Percentiles rank a stretch among this genome's conserved stretches.
Conservation (phyloP, 1,140 invertebrate species). For the Cherax quadricarinatus region DNA sequence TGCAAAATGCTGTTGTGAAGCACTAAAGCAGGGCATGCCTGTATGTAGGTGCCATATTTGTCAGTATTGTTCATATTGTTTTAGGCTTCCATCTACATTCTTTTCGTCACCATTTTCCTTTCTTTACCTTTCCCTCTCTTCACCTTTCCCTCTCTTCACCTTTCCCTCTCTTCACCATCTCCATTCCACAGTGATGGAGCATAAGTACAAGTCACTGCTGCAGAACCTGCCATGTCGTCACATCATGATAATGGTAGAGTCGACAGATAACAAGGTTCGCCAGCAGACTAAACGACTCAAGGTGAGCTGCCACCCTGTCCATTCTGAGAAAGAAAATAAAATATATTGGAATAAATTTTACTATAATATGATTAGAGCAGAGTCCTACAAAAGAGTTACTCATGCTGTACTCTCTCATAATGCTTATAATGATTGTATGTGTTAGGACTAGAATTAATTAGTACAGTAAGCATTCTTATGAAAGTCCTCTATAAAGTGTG, state of each 20-base stretch:
- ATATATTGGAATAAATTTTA: too few species aligned
- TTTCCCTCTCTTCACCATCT: neutral
- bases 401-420: too few species aligned
- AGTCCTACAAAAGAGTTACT: neutral
- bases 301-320: constrained; percentile 18
- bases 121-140: neutral
- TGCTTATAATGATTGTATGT: too few species aligned
- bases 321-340: too few species aligned
- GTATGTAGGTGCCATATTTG: too few species aligned
- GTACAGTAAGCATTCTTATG: too few species aligned
- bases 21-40: too few species aligned
- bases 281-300: constrained; percentile 84
- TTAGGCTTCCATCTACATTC: neutral
- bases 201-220: constrained; percentile 92
- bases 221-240: constrained; percentile 92
- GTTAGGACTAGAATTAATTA: too few species aligned
- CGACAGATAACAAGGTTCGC: constrained; percentile 78
- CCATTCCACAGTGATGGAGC: constrained; percentile 85
- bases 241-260: constrained; percentile 80
- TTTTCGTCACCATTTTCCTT: neutral
- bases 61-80: too few species aligned
- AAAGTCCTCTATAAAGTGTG: too few species aligned
- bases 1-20: too few species aligned
- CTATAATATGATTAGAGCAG: neutral
- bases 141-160: neutral